Conservation (phyloP, 2,113 vertebrate species). For the Speoplatyrhinus poulsoni region DNA sequence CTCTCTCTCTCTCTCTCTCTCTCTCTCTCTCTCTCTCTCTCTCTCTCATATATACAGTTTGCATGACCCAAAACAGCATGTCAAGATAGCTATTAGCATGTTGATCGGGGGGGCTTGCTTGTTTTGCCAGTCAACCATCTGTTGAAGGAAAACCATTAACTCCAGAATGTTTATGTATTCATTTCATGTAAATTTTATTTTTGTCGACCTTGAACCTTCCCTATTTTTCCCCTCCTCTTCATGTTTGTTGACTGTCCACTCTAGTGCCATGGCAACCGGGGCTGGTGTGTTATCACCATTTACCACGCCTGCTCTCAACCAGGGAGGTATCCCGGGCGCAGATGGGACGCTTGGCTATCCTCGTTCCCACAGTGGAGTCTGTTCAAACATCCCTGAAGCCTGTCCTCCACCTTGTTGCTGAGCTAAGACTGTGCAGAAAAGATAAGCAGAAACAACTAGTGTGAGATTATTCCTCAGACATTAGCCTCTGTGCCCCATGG, state of each 20-base stretch:
- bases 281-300: slow-evolving; percentile 34
- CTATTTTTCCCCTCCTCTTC: slow-evolving; percentile 21
- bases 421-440: no score
- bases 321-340: slow-evolving; percentile 10
- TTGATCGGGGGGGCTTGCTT: no score
- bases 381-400: no score
- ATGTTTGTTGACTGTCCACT: slow-evolving; percentile 62
- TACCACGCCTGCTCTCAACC: slow-evolving; percentile 18
- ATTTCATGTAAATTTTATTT: no score
- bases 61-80: not conserved
- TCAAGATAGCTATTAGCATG: no score
- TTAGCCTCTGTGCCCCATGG: no score
- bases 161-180: not conserved
- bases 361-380: not conserved
- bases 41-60: not conserved
- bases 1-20: slow-evolving; percentile 17
- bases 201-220: no score
- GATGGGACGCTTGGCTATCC: slow-evolving; percentile 24
- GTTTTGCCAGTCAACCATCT: no score
- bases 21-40: slow-evolving; percentile 21
- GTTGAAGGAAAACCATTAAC: not conserved
- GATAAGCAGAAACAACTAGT: no score
- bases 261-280: slow-evolving; percentile 54
- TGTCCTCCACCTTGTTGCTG: no score
- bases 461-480: no score